These are phyloP conservation scores for Keiferia lycopersicella DNA, from an alignment of 2,888 invertebrate species.

Conservation along the genomic window DNA sequence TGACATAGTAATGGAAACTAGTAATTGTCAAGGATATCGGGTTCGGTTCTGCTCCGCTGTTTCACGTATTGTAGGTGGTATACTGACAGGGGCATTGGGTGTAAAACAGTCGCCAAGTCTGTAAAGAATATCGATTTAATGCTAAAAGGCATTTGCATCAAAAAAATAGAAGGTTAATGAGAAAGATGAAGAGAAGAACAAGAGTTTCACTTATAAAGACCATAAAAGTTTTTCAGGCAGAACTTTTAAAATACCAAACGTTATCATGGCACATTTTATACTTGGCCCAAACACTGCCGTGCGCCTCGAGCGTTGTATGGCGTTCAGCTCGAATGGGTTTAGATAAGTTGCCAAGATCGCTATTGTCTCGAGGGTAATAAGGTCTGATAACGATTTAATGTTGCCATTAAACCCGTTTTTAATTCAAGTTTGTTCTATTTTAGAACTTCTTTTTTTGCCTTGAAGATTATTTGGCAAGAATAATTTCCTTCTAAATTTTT, in stretches of 20 bases:
- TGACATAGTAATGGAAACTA: slow-evolving; percentile 31
- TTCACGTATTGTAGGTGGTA: slow-evolving; percentile 10
- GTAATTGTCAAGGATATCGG: slow-evolving; percentile 57
- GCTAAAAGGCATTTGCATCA: no score
- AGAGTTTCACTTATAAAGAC: no score
- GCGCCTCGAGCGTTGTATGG: slow-evolving; percentile 26
- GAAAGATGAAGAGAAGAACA: no score
- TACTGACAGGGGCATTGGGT: not conserved
- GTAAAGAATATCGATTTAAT: not conserved
- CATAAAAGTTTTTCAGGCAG: no score
- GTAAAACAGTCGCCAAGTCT: not conserved
- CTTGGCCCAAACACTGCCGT: not conserved
- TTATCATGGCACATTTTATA: no score
- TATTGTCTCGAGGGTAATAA: slow-evolving; percentile 28
- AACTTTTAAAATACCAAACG: no score
- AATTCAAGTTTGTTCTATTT: slow-evolving; percentile 25
- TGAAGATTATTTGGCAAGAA: not conserved
- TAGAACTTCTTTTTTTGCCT: not conserved
- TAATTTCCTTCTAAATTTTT: no score
- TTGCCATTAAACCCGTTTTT: slow-evolving; percentile 24
- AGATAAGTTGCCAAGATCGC: slow-evolving; percentile 28
- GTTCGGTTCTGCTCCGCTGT: slow-evolving; percentile 48
- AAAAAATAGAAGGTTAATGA: no score
- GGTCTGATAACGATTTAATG: slow-evolving; percentile 28
- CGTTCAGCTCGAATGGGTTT: slow-evolving; percentile 64